A percentile compares a stretch with the other conserved stretches of the same genome.
Evolutionary conservation across 2,797 vertebrate species (phyloP).

Genomic region (Lophotriccus pileatus): DNA sequence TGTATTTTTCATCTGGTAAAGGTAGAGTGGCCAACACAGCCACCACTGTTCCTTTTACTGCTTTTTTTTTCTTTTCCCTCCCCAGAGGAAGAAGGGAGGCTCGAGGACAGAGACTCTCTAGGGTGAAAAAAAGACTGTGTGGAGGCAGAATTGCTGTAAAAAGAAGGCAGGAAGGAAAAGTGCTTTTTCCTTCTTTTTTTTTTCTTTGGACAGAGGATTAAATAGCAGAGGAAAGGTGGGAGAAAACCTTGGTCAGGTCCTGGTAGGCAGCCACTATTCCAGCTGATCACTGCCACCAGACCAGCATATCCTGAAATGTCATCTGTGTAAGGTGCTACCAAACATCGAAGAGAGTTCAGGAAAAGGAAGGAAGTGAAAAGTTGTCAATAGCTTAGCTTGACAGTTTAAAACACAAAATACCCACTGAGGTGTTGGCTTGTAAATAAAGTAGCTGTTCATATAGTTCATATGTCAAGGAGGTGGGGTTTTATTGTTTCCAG

Average conservation of each 20-base stretch:
- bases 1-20: neutral
- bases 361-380: neutral
- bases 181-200: neutral
- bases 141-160: neutral
- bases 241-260: neutral
- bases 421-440: neutral
- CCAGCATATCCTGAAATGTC: neutral
- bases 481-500: neutral
- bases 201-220: neutral
- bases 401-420: neutral
- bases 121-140: neutral
- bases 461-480: neutral
- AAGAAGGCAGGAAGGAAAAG: neutral
- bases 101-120: neutral
- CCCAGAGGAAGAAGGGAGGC: neutral
- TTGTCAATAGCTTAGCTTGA: neutral
- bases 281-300: neutral
- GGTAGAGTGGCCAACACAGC: neutral
- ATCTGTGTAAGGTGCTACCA: neutral
- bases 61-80: neutral
- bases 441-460: neutral
- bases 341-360: neutral
- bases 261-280: neutral
- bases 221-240: neutral
- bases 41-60: neutral